Evolutionary conservation across 1,140 invertebrate species (phyloP).

Genomic region (Hesperophylax magnus): DNA sequence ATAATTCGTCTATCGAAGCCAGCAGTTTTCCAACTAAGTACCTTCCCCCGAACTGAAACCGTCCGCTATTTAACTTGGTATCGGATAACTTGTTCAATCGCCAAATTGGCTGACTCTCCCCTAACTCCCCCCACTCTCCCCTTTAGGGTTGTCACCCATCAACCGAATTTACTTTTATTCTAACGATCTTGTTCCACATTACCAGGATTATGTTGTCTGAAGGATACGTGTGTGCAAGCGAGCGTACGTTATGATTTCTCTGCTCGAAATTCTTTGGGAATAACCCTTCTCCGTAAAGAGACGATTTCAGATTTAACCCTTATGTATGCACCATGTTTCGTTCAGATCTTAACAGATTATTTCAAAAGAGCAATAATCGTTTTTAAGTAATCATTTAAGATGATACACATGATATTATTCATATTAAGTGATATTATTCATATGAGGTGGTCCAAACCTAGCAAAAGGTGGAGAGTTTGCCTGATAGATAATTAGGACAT

Average conservation of each 20-base stretch:
- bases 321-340: too few species aligned
- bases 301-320: too few species aligned
- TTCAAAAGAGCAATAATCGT: too few species aligned
- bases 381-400: too few species aligned
- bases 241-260: slow-evolving; percentile 36
- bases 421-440: too few species aligned
- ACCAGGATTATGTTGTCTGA: slow-evolving; percentile 55
- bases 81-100: slow-evolving; percentile 58
- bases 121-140: neutral
- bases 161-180: slow-evolving; percentile 58
- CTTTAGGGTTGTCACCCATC: slow-evolving; percentile 53
- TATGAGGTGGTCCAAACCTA: too few species aligned
- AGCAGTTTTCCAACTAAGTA: slow-evolving; percentile 11
- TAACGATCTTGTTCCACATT: slow-evolving; percentile 58
- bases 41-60: slow-evolving; percentile 13
- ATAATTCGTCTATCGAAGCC: slow-evolving; percentile 10
- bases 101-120: slow-evolving; percentile 55
- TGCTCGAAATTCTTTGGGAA: neutral
- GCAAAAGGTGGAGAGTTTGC: too few species aligned
- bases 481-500: too few species aligned
- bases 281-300: too few species aligned
- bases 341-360: too few species aligned
- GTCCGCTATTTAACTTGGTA: slow-evolving; percentile 45
- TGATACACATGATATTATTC: too few species aligned
- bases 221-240: slow-evolving; percentile 52